Evolutionary conservation across 1,140 invertebrate genomes (phyloP).

Genomic region (Hylaeus anthracinus): DNA sequence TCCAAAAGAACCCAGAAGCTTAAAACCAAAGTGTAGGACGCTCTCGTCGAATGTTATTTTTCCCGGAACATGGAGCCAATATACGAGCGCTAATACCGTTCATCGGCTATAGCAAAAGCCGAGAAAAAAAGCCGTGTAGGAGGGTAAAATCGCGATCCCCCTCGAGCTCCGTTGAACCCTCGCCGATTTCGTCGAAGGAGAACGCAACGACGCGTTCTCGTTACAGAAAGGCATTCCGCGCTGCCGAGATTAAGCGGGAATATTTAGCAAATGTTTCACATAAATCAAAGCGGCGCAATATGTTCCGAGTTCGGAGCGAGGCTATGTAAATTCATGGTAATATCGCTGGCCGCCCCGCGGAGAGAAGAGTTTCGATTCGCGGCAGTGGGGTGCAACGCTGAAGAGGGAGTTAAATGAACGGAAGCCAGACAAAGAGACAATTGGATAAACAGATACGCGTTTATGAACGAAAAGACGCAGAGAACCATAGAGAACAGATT

Average conservation of each 20-base stretch:
- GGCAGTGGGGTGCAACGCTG: slow-evolving; percentile 25
- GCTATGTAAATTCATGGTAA: slow-evolving; percentile 80
- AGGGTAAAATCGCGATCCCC: slow-evolving; percentile 34
- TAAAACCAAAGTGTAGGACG: too few species aligned
- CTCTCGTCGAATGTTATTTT: not conserved
- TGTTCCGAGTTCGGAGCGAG: slow-evolving; percentile 73
- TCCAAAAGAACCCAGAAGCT: too few species aligned
- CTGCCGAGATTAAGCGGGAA: slow-evolving; percentile 77
- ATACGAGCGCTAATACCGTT: slow-evolving; percentile 34
- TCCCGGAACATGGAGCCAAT: not conserved
- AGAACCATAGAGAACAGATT: too few species aligned
- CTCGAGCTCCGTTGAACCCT: not conserved
- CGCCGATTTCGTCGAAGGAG: slow-evolving; percentile 23
- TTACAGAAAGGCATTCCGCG: slow-evolving; percentile 63
- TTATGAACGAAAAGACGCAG: not conserved
- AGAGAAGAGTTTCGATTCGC: slow-evolving; percentile 68
- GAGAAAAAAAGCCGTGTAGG: not conserved
- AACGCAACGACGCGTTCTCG: not conserved
- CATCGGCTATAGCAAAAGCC: slow-evolving; percentile 1
- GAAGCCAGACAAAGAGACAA: not conserved
- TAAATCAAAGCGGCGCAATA: slow-evolving; percentile 80
- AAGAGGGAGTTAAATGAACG: slow-evolving; percentile 24
- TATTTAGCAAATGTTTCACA: slow-evolving; percentile 80
- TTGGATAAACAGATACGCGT: not conserved
- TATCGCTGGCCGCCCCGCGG: slow-evolving; percentile 72